Percentiles rank a stretch among this genome's conserved stretches.
phyloP scores from a whole-genome alignment of 2,797 vertebrate genomes.

The Discoglossus pictus region DNA sequence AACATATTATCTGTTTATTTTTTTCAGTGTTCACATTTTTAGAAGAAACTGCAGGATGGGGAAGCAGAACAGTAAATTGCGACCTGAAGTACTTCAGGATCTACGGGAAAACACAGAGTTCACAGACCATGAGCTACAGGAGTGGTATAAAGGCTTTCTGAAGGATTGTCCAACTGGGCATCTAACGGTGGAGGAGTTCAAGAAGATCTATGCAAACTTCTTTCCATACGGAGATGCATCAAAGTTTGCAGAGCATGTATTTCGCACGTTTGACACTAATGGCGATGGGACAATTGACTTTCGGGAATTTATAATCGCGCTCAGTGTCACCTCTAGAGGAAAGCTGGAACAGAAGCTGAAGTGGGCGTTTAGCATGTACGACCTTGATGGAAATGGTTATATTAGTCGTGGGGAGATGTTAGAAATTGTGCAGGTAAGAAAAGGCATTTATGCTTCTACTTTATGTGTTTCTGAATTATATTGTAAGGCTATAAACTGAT shows the following conservation, averaged over 20 bases:
- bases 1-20: too few relatives aligned
- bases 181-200: constrained; percentile 85
- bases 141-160: constrained; percentile 88
- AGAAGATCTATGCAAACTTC: constrained; percentile 88
- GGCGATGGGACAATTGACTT: constrained; percentile 84
- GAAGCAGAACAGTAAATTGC: constrained; percentile 86
- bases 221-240: constrained; percentile 83
- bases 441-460: too few relatives aligned
- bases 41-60: constrained; percentile 68
- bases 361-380: constrained; percentile 87
- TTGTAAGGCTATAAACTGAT: too few relatives aligned
- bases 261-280: constrained; percentile 85
- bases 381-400: constrained; percentile 86
- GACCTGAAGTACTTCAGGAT: constrained; percentile 83
- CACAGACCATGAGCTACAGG: constrained; percentile 84
- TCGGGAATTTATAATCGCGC: constrained; percentile 85
- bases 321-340: constrained; percentile 82
- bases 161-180: constrained; percentile 86
- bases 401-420: constrained; percentile 86
- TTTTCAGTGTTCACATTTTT: constrained; percentile 58
- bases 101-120: constrained; percentile 85
- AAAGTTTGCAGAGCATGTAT: constrained; percentile 84
- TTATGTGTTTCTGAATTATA: fast-evolving
- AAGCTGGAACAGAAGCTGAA: constrained; percentile 85
- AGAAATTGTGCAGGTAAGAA: constrained; percentile 83